A percentile compares a stretch with the other conserved stretches of the same genome.
Conservation (phyloP, 2,113 vertebrate genomes). For the Zapornia atra region DNA sequence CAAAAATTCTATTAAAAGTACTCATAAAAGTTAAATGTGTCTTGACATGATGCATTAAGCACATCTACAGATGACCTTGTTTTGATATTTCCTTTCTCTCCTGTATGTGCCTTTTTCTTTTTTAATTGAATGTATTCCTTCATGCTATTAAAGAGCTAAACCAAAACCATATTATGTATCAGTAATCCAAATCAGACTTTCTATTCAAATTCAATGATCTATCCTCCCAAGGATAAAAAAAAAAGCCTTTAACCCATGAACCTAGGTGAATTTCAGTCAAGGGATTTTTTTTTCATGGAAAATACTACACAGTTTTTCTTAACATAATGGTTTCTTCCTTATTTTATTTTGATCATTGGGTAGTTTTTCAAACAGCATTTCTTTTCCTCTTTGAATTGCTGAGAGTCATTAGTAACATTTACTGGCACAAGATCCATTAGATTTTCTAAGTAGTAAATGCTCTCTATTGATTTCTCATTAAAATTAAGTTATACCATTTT, state of each 20-base stretch:
- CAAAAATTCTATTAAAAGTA: neutral
- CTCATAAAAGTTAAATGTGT: neutral
- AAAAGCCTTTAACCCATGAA: fast-evolving
- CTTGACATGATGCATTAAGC: neutral
- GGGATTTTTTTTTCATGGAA: neutral
- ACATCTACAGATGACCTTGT: neutral
- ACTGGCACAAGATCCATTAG: neutral
- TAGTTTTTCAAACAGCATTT: neutral
- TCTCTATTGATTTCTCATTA: neutral
- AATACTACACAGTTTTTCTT: neutral
- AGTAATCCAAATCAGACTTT: neutral
- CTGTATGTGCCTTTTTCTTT: fast-evolving
- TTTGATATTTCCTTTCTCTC: neutral
- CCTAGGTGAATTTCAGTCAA: neutral
- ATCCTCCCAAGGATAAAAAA: neutral
- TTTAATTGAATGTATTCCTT: neutral
- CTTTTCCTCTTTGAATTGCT: neutral
- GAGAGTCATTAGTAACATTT: neutral
- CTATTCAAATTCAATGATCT: neutral
- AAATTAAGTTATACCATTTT: neutral
- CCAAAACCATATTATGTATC: neutral
- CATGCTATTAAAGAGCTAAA: neutral
- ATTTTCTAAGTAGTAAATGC: neutral
- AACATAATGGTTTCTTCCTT: neutral
- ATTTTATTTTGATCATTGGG: neutral